Conservation (phyloP, 2,113 vertebrate species). For the Muntiacus reevesi region DNA sequence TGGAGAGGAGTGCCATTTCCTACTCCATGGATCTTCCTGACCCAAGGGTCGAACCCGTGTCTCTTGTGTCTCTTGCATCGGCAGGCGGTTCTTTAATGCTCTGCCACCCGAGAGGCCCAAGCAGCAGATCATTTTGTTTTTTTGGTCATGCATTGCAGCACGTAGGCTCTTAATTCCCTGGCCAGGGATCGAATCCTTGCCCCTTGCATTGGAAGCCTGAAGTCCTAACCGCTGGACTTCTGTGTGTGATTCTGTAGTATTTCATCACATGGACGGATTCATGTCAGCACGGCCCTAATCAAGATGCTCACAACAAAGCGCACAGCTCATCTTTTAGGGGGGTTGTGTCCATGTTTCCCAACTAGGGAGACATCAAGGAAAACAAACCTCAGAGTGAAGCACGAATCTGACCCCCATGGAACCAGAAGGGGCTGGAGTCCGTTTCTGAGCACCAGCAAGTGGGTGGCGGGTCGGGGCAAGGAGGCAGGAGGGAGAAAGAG, state of each 20-base stretch:
- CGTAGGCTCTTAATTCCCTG: neutral
- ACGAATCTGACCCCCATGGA: rapidly evolving
- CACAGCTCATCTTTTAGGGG: neutral
- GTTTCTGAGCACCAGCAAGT: rapidly evolving
- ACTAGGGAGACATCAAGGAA: too few relatives aligned
- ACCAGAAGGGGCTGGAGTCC: neutral
- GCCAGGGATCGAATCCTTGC: neutral
- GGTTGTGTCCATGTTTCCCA: neutral
- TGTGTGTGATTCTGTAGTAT: too few relatives aligned
- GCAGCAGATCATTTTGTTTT: neutral
- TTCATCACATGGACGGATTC: rapidly evolving
- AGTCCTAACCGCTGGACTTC: neutral
- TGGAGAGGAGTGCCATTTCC: neutral
- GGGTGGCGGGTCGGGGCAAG: rapidly evolving
- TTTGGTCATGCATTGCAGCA: neutral
- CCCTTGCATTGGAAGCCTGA: neutral
- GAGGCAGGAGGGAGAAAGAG: neutral
- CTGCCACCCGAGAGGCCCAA: neutral
- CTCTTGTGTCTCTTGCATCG: neutral
- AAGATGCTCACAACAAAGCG: rapidly evolving
- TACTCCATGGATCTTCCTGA: neutral
- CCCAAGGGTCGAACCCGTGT: neutral
- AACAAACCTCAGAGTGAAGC: neutral
- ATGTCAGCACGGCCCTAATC: neutral
- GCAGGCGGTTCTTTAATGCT: neutral